Conservation (phyloP, 2,113 vertebrate species). For the Setophaga petechia region DNA sequence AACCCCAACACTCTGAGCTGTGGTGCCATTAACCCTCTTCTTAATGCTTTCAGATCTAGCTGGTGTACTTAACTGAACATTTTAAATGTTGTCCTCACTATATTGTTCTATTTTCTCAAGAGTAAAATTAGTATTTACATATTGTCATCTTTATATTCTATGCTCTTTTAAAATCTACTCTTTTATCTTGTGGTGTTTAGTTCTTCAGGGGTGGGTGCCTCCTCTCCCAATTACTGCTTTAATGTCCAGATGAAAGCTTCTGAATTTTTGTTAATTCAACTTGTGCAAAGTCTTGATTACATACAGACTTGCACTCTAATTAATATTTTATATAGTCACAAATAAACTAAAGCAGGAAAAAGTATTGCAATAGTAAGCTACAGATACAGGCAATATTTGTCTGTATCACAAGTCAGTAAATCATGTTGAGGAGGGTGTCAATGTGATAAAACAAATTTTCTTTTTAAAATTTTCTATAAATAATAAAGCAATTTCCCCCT, state of each 20-base stretch:
- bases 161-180: background rate
- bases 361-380: background rate
- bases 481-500: background rate
- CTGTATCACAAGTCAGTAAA: background rate
- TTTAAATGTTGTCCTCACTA: background rate
- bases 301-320: background rate
- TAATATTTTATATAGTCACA: background rate
- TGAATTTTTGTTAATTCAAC: background rate
- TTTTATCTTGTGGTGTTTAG: background rate
- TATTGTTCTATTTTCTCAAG: background rate
- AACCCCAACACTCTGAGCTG: background rate
- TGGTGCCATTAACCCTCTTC: background rate
- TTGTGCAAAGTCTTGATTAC: background rate
- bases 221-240: background rate
- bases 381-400: background rate
- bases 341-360: background rate
- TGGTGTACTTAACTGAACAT: background rate
- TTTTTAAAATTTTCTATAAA: background rate
- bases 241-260: background rate
- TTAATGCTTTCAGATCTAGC: background rate
- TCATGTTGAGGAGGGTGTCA: background rate
- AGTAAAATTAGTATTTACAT: background rate
- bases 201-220: background rate
- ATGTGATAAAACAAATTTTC: background rate
- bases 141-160: background rate